These are phyloP conservation scores for Seira sanloemensis DNA, from an alignment of 2,888 invertebrate genomes.

Conservation along the genomic window DNA sequence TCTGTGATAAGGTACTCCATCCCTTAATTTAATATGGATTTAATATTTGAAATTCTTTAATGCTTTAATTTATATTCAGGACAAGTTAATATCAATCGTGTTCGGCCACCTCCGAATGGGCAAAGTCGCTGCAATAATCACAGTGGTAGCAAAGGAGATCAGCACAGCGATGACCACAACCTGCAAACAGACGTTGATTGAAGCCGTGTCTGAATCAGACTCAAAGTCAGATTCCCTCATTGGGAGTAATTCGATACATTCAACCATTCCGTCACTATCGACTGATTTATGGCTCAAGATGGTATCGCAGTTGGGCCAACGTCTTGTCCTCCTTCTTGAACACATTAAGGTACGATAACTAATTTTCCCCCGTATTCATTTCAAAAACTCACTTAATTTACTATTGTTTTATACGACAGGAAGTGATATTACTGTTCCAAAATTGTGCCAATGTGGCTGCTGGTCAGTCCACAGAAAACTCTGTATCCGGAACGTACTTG, in stretches of 20 bases:
- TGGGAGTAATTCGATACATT: slow-evolving; percentile 70
- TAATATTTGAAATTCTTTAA: background rate
- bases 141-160: slow-evolving; percentile 72
- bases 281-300: slow-evolving; percentile 72
- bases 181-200: slow-evolving; percentile 72
- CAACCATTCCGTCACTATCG: slow-evolving; percentile 70
- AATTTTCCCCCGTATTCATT: background rate
- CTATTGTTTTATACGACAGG: slow-evolving; percentile 36
- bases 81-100: slow-evolving; percentile 77
- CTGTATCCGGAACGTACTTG: slow-evolving; percentile 57
- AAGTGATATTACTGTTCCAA: slow-evolving; percentile 71
- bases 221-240: slow-evolving; percentile 70
- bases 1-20: slow-evolving; percentile 80
- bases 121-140: slow-evolving; percentile 72
- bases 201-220: slow-evolving; percentile 72
- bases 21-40: background rate
- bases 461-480: slow-evolving; percentile 50
- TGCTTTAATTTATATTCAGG: slow-evolving; percentile 74
- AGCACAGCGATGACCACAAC: slow-evolving; percentile 72
- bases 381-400: background rate
- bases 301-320: slow-evolving; percentile 70
- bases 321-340: slow-evolving; percentile 69
- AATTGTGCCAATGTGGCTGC: slow-evolving; percentile 72
- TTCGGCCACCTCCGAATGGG: slow-evolving; percentile 77
- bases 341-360: slow-evolving; percentile 64